A percentile compares a stretch with the other conserved stretches of the same genome.
phyloP scores from a whole-genome alignment of 2,113 vertebrate genomes.

The Grantiella picta region DNA sequence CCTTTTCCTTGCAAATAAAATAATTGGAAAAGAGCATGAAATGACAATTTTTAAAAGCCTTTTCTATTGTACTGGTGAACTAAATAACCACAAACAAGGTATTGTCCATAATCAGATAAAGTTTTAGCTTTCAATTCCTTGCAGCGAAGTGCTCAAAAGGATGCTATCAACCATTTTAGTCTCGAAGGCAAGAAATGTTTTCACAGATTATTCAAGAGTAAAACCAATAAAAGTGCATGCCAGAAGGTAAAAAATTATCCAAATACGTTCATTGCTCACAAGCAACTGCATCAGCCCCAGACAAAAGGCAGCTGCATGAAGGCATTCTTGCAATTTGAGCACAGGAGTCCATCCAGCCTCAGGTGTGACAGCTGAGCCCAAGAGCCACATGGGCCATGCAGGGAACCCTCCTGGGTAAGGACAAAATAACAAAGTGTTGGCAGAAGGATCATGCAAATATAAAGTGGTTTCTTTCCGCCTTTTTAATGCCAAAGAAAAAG shows the following conservation, averaged over 20 bases:
- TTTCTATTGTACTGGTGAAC: background rate
- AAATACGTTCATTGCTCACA: background rate
- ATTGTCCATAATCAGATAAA: background rate
- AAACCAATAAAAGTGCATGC: background rate
- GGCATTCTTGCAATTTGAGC: fast-evolving
- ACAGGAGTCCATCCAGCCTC: background rate
- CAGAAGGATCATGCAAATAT: background rate
- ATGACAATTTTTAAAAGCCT: background rate
- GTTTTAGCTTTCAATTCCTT: background rate
- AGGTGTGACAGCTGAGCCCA: background rate
- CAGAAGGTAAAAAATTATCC: background rate
- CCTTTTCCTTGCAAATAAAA: background rate
- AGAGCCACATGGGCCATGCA: background rate
- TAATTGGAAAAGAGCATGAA: background rate
- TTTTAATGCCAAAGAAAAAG: background rate
- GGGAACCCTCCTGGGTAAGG: background rate
- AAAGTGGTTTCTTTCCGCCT: background rate
- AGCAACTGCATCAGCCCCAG: background rate
- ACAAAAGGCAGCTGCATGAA: background rate
- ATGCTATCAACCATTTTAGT: background rate
- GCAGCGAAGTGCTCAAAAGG: background rate
- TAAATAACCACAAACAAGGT: background rate
- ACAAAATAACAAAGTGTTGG: background rate
- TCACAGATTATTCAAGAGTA: background rate
- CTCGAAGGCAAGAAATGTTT: background rate